Percentiles rank a stretch among this genome's conserved stretches.
These are phyloP conservation scores for Eupelmus urozonus DNA, from an alignment of 2,888 invertebrate species.

Conservation along the genomic window DNA sequence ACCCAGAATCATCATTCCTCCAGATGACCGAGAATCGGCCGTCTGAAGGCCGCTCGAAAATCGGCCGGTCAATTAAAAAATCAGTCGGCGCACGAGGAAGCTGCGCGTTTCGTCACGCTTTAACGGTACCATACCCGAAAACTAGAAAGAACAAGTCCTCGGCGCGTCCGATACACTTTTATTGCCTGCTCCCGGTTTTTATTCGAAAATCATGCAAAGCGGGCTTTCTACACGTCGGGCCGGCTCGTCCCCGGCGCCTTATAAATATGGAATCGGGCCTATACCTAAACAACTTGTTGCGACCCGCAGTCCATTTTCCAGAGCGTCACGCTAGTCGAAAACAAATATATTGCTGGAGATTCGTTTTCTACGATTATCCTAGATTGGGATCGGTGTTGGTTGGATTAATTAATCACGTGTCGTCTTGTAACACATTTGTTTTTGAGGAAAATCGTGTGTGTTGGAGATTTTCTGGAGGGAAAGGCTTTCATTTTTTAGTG, in stretches of 20 bases:
- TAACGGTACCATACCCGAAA: conserved; percentile 29
- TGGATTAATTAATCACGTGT: too few species aligned
- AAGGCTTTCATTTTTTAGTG: too few species aligned
- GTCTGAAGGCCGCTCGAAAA: background rate
- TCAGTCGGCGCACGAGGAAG: conserved; percentile 4
- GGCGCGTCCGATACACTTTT: conserved; percentile 8
- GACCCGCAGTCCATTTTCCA: too few species aligned
- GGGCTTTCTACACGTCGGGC: background rate
- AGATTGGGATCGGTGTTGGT: too few species aligned
- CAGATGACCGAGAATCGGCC: too few species aligned
- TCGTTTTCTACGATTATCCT: background rate
- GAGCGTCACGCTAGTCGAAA: background rate
- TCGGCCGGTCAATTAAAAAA: conserved; percentile 11
- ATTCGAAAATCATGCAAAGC: conserved; percentile 1
- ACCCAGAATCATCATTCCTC: too few species aligned
- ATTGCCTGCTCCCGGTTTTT: conserved; percentile 15
- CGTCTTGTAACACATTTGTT: too few species aligned
- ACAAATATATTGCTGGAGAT: background rate
- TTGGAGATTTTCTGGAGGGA: too few species aligned
- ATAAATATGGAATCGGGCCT: conserved; percentile 25
- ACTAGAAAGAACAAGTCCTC: background rate
- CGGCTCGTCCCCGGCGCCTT: conserved; percentile 4
- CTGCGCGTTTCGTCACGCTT: conserved; percentile 23
- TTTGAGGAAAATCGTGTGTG: too few species aligned
- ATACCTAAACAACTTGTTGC: background rate